Conservation (phyloP, 2,888 invertebrate species). For the Acronicta leporina region DNA sequence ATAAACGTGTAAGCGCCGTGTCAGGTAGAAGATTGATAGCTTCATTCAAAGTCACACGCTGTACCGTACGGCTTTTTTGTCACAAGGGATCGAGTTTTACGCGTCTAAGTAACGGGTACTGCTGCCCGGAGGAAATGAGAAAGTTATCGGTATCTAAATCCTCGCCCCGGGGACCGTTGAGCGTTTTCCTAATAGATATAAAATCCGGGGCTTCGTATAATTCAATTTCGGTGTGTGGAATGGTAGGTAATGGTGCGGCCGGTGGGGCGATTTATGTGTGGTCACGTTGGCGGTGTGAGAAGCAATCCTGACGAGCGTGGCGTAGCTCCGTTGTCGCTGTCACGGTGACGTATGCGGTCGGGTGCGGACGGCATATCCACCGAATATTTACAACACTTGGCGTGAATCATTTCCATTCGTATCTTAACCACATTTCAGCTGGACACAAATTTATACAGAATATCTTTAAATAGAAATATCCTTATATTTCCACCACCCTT, state of each 20-base stretch:
- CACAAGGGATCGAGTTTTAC: constrained; percentile 68
- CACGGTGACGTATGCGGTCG: constrained; percentile 55
- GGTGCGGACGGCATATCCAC: constrained; percentile 51
- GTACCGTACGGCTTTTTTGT: constrained; percentile 65
- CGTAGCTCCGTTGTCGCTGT: constrained; percentile 27
- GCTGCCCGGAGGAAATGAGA: constrained; percentile 84
- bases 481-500: constrained; percentile 18
- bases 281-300: constrained; percentile 63
- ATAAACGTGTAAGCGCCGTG: constrained; percentile 68
- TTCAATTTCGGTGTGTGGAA: constrained; percentile 80
- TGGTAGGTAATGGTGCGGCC: constrained; percentile 60
- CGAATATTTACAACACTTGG: constrained; percentile 67
- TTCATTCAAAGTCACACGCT: constrained; percentile 69
- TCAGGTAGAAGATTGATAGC: constrained; percentile 79
- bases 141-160: constrained; percentile 87
- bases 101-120: constrained; percentile 72
- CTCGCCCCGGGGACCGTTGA: constrained; percentile 79
- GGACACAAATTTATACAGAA: constrained; percentile 67
- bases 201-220: constrained; percentile 84
- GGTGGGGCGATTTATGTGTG: constrained; percentile 75
- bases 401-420: constrained; percentile 65
- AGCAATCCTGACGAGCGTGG: constrained; percentile 53
- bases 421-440: constrained; percentile 63
- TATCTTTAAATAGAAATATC: no score
- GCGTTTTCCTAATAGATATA: constrained; percentile 86